Base-by-base conservation (phyloP, 2,888 invertebrate genomes). In the Pseudoips prasinana region DNA sequence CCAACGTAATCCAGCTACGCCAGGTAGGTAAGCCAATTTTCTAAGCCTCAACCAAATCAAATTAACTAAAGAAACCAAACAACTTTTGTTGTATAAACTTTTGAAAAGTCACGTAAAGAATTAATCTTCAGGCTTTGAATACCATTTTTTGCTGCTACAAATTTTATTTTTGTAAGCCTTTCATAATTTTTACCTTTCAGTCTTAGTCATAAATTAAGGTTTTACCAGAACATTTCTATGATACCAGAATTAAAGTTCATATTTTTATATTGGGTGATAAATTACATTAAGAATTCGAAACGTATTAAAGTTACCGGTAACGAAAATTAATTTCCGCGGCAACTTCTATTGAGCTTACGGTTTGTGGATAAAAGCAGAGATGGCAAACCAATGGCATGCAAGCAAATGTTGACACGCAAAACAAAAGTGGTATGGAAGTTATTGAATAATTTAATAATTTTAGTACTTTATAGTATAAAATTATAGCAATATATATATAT, bases 61-160 rank as follows among this genome's bases (percentile, higher is more conserved):
- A 41, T 35, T 22, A 45, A 43, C 43, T 44, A 31, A 25, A 20
- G 24, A 46, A 44, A 41, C 39, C 37, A 53, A 53, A 46, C 39
- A 56, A 39, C 39, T 38, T 49, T 56, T 59, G 38, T 43, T 32
- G 20, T 25, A 31, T 19, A 23, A 53, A 59, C 29, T 50, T 43
- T 43, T 42, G 24, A 23, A 41, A 46, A 56, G 57, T 56, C 57
- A 56, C 44, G 59, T 41, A 40, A 56, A 47, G 53, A 59, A 58
- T 58, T 58, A 53, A 58, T 58, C 53, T 59, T 41, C 28, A 27
- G 41, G 35, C 46, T 56, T 56, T 44, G 32, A 48, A 48, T 8
- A 33, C 29, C 10, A 34, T 46, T 44, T 52, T 49, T 42, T 39
- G 43, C 10, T 29, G 25, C 18, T 30, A 46, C 19, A 36, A 49